Percentiles rank a stretch among this genome's conserved stretches.
Evolutionary conservation across 2,797 vertebrate genomes (phyloP).

Genomic region (Pelobates cultripes): DNA sequence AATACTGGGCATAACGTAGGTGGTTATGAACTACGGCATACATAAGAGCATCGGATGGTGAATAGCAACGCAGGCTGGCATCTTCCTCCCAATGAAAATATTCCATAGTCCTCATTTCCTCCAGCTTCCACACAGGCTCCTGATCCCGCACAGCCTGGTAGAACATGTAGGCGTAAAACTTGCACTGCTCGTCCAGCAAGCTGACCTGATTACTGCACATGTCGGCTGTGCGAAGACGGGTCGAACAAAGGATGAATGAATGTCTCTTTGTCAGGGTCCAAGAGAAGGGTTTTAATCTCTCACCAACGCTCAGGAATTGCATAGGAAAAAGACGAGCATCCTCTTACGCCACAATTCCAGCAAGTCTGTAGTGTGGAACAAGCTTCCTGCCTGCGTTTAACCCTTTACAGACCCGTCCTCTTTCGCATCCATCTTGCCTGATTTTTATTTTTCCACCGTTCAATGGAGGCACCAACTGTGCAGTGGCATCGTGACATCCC

Average conservation of each 20-base stretch:
- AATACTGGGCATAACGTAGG: conserved; percentile 80
- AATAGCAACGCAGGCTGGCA: conserved; percentile 74
- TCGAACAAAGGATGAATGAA: background rate
- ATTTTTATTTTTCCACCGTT: background rate
- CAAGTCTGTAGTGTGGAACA: conserved; percentile 14
- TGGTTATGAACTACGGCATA: conserved; percentile 90
- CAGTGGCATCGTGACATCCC: background rate
- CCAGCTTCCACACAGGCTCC: conserved; percentile 85
- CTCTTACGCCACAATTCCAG: conserved; percentile 15
- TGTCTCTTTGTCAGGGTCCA: background rate
- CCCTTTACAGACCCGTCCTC: background rate
- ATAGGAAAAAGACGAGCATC: background rate
- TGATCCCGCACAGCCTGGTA: conserved; percentile 86
- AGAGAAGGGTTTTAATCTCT: background rate
- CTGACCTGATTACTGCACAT: conserved; percentile 71
- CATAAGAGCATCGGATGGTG: conserved; percentile 84
- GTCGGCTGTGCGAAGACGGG: conserved; percentile 20
- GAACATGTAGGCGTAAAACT: conserved; percentile 80
- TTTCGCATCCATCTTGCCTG: background rate
- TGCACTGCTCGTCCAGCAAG: conserved; percentile 70
- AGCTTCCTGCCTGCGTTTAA: conserved; percentile 19
- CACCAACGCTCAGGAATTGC: conserved; percentile 1
- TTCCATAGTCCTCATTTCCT: conserved; percentile 88
- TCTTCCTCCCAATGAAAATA: conserved; percentile 82
- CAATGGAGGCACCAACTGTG: background rate